Evolutionary conservation across 2,797 vertebrate species (phyloP), one percentile per base, ranked within the genome.

Genomic region (Sternarchorhynchus goeldii): DNA sequence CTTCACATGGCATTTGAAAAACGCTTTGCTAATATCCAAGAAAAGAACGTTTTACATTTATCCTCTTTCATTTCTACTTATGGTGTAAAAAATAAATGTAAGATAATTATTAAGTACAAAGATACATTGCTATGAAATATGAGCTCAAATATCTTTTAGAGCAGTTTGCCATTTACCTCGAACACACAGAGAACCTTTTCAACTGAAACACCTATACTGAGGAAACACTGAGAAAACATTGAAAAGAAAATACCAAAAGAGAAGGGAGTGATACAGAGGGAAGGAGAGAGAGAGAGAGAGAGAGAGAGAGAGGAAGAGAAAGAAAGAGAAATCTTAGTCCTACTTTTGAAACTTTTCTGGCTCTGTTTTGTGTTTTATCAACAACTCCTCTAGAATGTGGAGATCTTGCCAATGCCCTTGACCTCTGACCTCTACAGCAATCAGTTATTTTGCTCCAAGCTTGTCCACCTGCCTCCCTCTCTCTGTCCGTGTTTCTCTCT

Each of bases 401-500:
- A 78, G 85, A 88, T 85, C 85, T 87, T 83, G 86, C 89, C 88
- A 85, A 84, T 89, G 91, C 87, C 88, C 90, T 93, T 86, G 93
- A 94, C 91, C 93, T 89, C 80, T 94, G 90, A 91, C 92, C 93
- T 53, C 0, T 76, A 78, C 85, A 84, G 88, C 92, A 94, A 94
- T 95, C 93, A 93, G 89, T 94, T 94, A 94, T 93, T 92, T 67
- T 93, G 92, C 90, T 87, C 53, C 88, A 89, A 90, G 91, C 87
- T 88, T 88, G 7, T 74, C 80, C 60, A 79, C 77, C 41, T 73
- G 17, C 56, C 84, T 75, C 82, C 83, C 84, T 88, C 85, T 90
- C 85, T 88, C 81, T 85, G 82, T 56, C 18, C 76, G 53, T 20
- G 39, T 88, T 85, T 90, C 85, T 88, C 81, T 85, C 84, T 57